A percentile compares a stretch with the other conserved stretches of the same genome.
phyloP scores from a whole-genome alignment of 2,888 invertebrate species.

The Aromia moschata region DNA sequence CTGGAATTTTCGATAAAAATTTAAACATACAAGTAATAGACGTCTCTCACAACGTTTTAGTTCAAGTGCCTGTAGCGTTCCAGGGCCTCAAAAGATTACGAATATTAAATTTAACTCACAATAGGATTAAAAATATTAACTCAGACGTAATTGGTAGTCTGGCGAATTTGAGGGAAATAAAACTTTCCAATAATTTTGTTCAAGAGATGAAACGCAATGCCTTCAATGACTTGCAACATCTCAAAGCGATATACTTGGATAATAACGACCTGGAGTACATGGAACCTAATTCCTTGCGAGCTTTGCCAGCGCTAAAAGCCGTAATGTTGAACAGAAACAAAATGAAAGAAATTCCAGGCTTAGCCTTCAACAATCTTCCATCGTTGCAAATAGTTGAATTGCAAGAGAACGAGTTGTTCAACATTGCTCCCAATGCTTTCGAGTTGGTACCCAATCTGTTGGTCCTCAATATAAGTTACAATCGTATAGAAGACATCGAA shows the following conservation, averaged over 20 bases:
- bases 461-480: slow-evolving; percentile 84
- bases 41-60: slow-evolving; percentile 80
- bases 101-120: slow-evolving; percentile 80
- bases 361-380: slow-evolving; percentile 80
- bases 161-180: slow-evolving; percentile 74
- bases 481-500: slow-evolving; percentile 78
- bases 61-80: slow-evolving; percentile 76
- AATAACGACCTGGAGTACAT: slow-evolving; percentile 81
- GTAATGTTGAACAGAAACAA: slow-evolving; percentile 74
- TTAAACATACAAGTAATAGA: slow-evolving; percentile 78
- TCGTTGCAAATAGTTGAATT: slow-evolving; percentile 78
- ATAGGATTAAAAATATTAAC: slow-evolving; percentile 76
- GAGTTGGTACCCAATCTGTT: slow-evolving; percentile 80
- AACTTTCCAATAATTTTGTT: slow-evolving; percentile 79
- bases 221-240: slow-evolving; percentile 74
- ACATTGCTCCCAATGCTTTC: slow-evolving; percentile 79
- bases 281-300: slow-evolving; percentile 76
- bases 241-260: slow-evolving; percentile 81
- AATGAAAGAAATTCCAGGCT: slow-evolving; percentile 78
- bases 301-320: slow-evolving; percentile 72
- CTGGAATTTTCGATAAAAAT: slow-evolving; percentile 70
- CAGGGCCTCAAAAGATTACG: slow-evolving; percentile 75
- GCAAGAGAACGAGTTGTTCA: slow-evolving; percentile 81
- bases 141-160: slow-evolving; percentile 76
- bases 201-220: slow-evolving; percentile 75